Evolutionary conservation across 2,113 vertebrate species (phyloP), one percentile per base, ranked within the genome.

Genomic region (Toxostoma redivivum): DNA sequence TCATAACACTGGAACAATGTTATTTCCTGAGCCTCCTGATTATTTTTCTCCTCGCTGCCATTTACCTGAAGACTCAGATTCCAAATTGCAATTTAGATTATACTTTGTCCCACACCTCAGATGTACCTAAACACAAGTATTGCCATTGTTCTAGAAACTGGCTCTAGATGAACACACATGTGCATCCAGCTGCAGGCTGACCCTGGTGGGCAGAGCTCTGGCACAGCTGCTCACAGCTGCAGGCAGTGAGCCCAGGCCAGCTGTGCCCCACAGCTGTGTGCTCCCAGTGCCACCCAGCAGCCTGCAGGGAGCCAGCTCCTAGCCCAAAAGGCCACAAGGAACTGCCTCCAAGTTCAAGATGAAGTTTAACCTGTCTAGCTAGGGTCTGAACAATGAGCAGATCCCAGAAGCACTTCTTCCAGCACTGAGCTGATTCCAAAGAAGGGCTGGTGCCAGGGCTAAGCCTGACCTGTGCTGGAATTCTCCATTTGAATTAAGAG

Each of bases 221-320:
- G 70, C 42, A 40, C 24, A 57, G 31, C 12, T n/a, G 33, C 14
- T 70, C 2, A 9, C 2, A 23, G 30, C 1, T 42, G 18, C 9
- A 28, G 35, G 23, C 3, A 51, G 18, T 3, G 30, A 76, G 9
- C 4, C 37, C 4, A 37, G 21, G 4, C 35, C 62, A 64, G 72
- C 31, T 60, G 27, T 51, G 50, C 3, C 23, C 12, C 18, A 5
- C 0, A 2, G n/a, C 66, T n/a, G 20, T 2, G 0, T 9, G 53
- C 4, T 35, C 17, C 35, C 30, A 51, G 33, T 4, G 16, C 50
- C 48, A 45, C 15, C 11, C 15, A 53, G 23, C 0, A 1, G 6
- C 19, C 7, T 0, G 3, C 0, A 0, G 4, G 12, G 35, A 53
- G 14, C 17, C n/a, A 71, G 25, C 20, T 58, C 20, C 56, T 31